Percentiles rank a stretch among this genome's conserved stretches.
phyloP scores from a whole-genome alignment of 2,113 vertebrate species.

The Neodon shergylaensis region DNA sequence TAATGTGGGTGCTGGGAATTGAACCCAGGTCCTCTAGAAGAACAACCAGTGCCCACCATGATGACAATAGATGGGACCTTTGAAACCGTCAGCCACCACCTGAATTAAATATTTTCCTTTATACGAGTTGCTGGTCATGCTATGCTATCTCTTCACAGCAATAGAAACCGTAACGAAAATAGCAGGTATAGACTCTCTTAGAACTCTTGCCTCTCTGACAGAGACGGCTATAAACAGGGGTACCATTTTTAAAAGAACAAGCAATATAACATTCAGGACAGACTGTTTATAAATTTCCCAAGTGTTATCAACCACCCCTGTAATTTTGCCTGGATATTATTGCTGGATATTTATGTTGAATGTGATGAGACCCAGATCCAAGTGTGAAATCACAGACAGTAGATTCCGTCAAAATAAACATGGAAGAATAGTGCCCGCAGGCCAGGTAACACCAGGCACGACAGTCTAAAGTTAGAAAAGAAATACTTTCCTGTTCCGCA shows the following conservation, averaged over 20 bases:
- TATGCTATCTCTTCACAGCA: not conserved
- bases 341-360: conserved; percentile 45
- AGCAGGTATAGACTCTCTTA: not conserved
- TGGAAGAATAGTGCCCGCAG: conserved; percentile 52
- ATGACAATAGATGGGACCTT: not conserved
- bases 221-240: not conserved
- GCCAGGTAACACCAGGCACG: conserved; percentile 48
- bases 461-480: conserved; percentile 29
- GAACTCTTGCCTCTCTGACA: conserved; percentile 6
- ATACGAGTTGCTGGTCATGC: not conserved
- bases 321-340: not conserved
- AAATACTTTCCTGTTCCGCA: not conserved
- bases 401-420: conserved; percentile 30
- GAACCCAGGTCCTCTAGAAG: not conserved
- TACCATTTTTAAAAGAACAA: not conserved
- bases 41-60: not conserved
- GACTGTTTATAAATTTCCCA: not conserved
- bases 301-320: not conserved
- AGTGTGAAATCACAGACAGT: conserved; percentile 13
- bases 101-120: not conserved
- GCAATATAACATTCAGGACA: not conserved
- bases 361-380: not conserved
- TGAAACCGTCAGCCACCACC: not conserved
- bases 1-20: not conserved
- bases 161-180: not conserved